Base-by-base conservation (phyloP, 2,888 invertebrate genomes). In the Polietes domitor region DNA sequence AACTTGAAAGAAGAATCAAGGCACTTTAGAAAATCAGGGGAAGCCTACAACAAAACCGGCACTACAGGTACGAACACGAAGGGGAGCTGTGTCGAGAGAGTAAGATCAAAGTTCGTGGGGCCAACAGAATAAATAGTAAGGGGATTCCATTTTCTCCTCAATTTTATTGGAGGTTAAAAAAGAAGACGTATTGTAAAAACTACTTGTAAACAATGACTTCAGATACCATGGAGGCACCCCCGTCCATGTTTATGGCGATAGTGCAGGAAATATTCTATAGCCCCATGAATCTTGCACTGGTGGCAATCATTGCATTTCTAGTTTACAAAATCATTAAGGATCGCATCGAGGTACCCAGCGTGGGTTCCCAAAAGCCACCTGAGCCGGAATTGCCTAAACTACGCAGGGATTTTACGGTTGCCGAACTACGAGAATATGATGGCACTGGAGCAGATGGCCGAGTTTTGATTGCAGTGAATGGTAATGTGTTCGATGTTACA, bases 401-500 rank as follows among this genome's bases (percentile, higher is more conserved):
- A 89, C 95, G 97, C 88, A 95, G 95, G 89, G 99, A 99, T 92
- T 97, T 99, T 93, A 97, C 97, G 2, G 93, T 97, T 55, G 94
- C 96, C 87, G 98, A 99, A 92, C 93, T 99, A 86, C 95, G 95
- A 87, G 94, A 95, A 87, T 98, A 95, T 91, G 97, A 98, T 91
- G 99, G 99, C 5, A 96, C 93, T 77, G 96, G 96, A 89, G 93
- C 95, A 37, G 98, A 98, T 89, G 98, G 97, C 28, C 93, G 98
- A 87, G 96, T 99, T 83, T 93, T 98, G 86, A 95, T 99, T 58
- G 98, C 97, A 9, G 97, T 99, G 74, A 98, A 98, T 92, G 98
- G 98, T 28, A 97, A 95, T 93, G 96, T 99, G 73, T 99, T 97
- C 93, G 99, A 99, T 93, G 98, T 96, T 86, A 98, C 98, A 55